A percentile compares a stretch with the other conserved stretches of the same genome.
Evolutionary conservation across 2,797 vertebrate species (phyloP).

Genomic region (Enteromius trimaculatus): DNA sequence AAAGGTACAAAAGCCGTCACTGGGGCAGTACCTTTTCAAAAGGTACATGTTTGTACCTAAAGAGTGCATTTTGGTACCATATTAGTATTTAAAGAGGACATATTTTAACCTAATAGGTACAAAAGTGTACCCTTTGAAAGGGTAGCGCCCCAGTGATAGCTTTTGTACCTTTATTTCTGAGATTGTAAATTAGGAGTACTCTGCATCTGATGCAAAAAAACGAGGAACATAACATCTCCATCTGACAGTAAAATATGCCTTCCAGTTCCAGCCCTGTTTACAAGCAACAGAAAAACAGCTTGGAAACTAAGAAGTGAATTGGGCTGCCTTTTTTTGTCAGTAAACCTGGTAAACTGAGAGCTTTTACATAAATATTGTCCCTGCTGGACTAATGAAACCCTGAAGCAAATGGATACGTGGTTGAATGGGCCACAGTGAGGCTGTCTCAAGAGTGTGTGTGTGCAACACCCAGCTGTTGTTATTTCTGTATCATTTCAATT

Average conservation of each 20-base stretch:
- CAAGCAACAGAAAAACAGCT: conserved; percentile 18
- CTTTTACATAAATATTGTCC: conserved; percentile 35
- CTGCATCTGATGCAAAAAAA: background rate
- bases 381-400: conserved; percentile 48
- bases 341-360: conserved; percentile 33
- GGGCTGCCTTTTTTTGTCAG: conserved; percentile 22
- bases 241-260: conserved; percentile 26
- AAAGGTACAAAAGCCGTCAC: too few relatives aligned
- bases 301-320: conserved; percentile 7
- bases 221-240: background rate
- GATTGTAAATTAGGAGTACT: background rate
- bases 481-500: conserved; percentile 61
- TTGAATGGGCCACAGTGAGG: conserved; percentile 46
- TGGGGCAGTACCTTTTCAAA: too few relatives aligned
- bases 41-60: too few relatives aligned
- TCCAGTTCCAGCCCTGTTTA: background rate
- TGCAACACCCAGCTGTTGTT: conserved; percentile 64
- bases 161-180: too few relatives aligned
- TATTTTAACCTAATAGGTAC: too few relatives aligned
- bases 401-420: conserved; percentile 47
- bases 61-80: too few relatives aligned
- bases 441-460: conserved; percentile 42
- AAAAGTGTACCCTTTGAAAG: too few relatives aligned
- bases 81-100: too few relatives aligned
- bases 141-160: too few relatives aligned